Conservation (phyloP, 1,140 invertebrate species). For the Papilio helenus region DNA sequence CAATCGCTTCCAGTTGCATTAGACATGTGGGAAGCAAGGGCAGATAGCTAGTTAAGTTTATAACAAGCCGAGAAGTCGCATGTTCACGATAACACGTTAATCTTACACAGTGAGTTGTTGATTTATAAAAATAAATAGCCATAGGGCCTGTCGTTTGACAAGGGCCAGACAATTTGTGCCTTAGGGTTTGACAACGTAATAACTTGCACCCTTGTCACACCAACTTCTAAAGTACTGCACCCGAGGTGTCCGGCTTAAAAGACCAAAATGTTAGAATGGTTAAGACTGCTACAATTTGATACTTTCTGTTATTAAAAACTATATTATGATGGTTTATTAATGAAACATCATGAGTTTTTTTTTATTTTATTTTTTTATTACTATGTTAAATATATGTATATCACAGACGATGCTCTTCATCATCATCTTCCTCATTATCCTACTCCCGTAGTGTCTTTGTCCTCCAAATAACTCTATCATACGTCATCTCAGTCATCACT, state of each 20-base stretch:
- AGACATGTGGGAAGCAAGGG: too few relatives aligned
- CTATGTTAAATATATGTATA: neutral
- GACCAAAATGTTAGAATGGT: neutral
- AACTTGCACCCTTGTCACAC: conserved; percentile 22
- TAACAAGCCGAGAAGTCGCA: too few relatives aligned
- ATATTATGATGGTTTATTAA: neutral
- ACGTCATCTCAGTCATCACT: too few relatives aligned
- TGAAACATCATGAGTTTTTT: neutral
- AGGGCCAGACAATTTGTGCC: neutral
- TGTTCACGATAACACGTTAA: neutral
- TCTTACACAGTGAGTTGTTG: neutral
- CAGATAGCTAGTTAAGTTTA: too few relatives aligned
- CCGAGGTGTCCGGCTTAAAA: conserved; percentile 8
- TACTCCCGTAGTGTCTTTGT: too few relatives aligned
- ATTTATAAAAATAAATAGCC: conserved; percentile 11
- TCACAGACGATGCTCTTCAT: conserved; percentile 22
- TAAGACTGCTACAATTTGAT: neutral
- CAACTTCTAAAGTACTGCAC: conserved; percentile 13
- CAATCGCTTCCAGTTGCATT: too few relatives aligned
- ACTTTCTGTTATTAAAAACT: neutral
- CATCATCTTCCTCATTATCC: too few relatives aligned
- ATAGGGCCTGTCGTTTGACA: neutral
- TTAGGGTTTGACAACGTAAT: conserved; percentile 18
- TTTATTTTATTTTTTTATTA: neutral
- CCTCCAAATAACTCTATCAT: too few relatives aligned